Evolutionary conservation across 2,888 invertebrate genomes (phyloP).

Genomic region (Polylopha cassiicola): DNA sequence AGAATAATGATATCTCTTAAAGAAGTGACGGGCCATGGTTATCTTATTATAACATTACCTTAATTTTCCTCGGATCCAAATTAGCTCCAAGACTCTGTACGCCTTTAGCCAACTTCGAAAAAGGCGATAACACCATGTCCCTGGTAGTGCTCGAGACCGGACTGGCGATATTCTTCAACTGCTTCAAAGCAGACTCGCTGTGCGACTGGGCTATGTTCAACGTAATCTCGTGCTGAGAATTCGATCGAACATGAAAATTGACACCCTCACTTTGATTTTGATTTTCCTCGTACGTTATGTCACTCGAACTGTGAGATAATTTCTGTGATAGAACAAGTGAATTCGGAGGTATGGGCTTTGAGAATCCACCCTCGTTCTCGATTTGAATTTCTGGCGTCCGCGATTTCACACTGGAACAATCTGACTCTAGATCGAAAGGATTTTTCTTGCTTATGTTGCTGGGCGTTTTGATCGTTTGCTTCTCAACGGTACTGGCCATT

Average conservation of each 20-base stretch:
- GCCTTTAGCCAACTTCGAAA: conserved; percentile 91
- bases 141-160: conserved; percentile 80
- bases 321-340: conserved; percentile 78
- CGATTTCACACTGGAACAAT: conserved; percentile 30
- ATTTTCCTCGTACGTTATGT: conserved; percentile 71
- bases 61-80: conserved; percentile 88
- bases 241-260: conserved; percentile 67
- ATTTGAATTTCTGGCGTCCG: conserved; percentile 82
- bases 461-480: conserved; percentile 54
- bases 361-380: conserved; percentile 45
- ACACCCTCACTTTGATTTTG: conserved; percentile 33
- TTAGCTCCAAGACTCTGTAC: conserved; percentile 90
- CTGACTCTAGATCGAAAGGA: conserved; percentile 51
- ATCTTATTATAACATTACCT: conserved; percentile 40
- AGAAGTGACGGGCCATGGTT: no score
- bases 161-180: conserved; percentile 81
- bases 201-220: conserved; percentile 86
- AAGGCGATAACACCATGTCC: conserved; percentile 83
- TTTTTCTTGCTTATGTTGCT: conserved; percentile 53
- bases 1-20: not conserved
- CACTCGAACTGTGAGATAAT: conserved; percentile 83
- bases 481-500: conserved; percentile 65
- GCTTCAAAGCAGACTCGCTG: conserved; percentile 86
- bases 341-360: conserved; percentile 70
- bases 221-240: conserved; percentile 81